These are phyloP conservation scores for Amblyraja radiata DNA, from an alignment of 2,797 vertebrate genomes.

Conservation along the genomic window DNA sequence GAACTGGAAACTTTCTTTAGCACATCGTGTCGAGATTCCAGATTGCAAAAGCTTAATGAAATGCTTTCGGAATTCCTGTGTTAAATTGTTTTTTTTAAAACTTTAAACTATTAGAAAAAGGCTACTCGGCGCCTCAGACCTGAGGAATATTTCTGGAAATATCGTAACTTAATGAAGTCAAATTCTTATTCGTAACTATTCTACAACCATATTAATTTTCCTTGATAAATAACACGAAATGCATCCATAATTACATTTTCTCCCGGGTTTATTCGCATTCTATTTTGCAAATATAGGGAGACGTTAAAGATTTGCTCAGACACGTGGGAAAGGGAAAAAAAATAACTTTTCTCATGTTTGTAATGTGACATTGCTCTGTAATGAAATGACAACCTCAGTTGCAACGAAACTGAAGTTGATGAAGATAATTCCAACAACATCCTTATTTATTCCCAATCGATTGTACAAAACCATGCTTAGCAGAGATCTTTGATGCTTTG, in stretches of 20 bases:
- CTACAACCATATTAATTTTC: background rate
- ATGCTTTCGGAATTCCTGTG: background rate
- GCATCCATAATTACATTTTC: too few species aligned
- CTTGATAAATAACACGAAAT: background rate
- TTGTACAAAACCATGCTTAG: background rate
- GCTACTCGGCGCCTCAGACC: slow-evolving; percentile 55
- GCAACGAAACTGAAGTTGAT: too few species aligned
- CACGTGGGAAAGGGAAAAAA: slow-evolving; percentile 1
- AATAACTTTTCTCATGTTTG: background rate
- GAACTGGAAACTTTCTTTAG: background rate
- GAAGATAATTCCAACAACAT: background rate
- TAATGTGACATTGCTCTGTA: background rate
- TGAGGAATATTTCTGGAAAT: background rate
- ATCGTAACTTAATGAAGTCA: background rate
- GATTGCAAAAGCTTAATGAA: background rate
- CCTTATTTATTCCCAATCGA: background rate
- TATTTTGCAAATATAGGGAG: background rate
- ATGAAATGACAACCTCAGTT: background rate
- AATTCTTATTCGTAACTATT: background rate
- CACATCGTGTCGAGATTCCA: background rate
- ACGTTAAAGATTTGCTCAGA: background rate
- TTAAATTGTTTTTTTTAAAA: background rate
- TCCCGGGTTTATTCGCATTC: background rate
- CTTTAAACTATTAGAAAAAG: slow-evolving; percentile 43
- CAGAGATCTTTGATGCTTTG: too few species aligned